A percentile compares a stretch with the other conserved stretches of the same genome.
phyloP scores from a whole-genome alignment of 2,797 vertebrate species.

The Pogonophryne albipinna region DNA sequence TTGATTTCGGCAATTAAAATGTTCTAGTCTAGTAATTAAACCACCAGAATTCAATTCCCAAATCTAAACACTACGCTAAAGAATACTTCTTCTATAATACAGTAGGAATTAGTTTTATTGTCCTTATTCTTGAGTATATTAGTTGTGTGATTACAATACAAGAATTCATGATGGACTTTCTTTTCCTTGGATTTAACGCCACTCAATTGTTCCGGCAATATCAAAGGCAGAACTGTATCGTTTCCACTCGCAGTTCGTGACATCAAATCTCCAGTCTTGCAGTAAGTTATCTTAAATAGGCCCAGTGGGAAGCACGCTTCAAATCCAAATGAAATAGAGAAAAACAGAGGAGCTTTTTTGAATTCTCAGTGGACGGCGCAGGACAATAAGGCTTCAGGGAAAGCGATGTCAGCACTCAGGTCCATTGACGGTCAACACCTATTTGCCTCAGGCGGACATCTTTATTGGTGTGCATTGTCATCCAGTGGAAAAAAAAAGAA shows the following conservation, averaged over 20 bases:
- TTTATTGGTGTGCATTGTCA: constrained; percentile 74
- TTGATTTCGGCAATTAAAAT: too few relatives aligned
- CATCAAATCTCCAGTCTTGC: constrained; percentile 41
- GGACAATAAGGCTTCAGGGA: constrained; percentile 45
- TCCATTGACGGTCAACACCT: constrained; percentile 65
- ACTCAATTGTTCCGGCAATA: constrained; percentile 6
- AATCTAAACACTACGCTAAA: too few relatives aligned
- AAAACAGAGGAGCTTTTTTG: constrained; percentile 35
- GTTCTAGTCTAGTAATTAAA: too few relatives aligned
- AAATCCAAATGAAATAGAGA: constrained; percentile 66
- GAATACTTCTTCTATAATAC: too few relatives aligned
- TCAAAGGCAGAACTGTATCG: constrained; percentile 29
- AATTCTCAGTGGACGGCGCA: constrained; percentile 52
- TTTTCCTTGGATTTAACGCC: constrained; percentile 9
- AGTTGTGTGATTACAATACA: constrained; percentile 36
- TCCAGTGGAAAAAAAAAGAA: constrained; percentile 57
- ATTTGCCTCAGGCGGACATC: constrained; percentile 74
- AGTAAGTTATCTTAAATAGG: constrained; percentile 55
- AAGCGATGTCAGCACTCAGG: constrained; percentile 51
- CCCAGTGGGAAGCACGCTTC: constrained; percentile 60
- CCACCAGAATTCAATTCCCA: too few relatives aligned
- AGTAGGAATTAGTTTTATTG: too few relatives aligned
- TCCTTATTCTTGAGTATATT: constrained; percentile 13
- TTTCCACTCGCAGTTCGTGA: constrained; percentile 28
- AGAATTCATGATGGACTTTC: constrained; percentile 34